Evolutionary conservation across 2,113 vertebrate species (phyloP).

Genomic region (Cyanoderma ruficeps): DNA sequence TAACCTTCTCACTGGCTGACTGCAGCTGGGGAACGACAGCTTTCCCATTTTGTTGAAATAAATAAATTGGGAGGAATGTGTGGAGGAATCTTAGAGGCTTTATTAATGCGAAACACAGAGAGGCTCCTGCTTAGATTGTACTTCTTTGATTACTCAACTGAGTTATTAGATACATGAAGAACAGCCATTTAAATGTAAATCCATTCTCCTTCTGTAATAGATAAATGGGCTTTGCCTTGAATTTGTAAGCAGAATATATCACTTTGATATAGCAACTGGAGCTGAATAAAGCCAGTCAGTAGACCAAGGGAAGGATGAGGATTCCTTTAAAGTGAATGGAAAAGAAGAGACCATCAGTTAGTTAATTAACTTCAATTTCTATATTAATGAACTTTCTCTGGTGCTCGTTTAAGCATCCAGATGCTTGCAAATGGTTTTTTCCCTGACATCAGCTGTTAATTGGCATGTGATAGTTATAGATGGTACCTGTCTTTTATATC

Average conservation of each 20-base stretch:
- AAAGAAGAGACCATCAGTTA: background rate
- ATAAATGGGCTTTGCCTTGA: slow-evolving; percentile 41
- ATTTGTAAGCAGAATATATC: slow-evolving; percentile 41
- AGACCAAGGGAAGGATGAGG: background rate
- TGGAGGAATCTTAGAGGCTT: background rate
- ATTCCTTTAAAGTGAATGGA: background rate
- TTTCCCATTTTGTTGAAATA: background rate
- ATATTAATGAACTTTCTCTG: slow-evolving; percentile 44
- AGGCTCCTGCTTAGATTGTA: background rate
- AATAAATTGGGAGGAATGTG: background rate
- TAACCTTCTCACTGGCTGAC: background rate
- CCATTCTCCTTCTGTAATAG: slow-evolving; percentile 1
- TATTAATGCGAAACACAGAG: background rate
- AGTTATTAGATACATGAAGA: slow-evolving; percentile 42
- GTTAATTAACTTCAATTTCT: slow-evolving; percentile 62
- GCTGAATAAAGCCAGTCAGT: slow-evolving; percentile 11
- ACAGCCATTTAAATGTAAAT: slow-evolving; percentile 56
- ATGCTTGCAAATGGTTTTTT: background rate
- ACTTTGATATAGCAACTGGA: background rate
- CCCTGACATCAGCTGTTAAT: background rate
- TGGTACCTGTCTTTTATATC: background rate
- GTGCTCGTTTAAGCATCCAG: slow-evolving; percentile 7
- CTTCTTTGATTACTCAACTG: slow-evolving; percentile 39
- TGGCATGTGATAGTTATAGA: background rate
- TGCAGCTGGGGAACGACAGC: background rate